These are phyloP conservation scores for Luehdorfia chinensis DNA, from an alignment of 1,140 invertebrate genomes.

Conservation along the genomic window DNA sequence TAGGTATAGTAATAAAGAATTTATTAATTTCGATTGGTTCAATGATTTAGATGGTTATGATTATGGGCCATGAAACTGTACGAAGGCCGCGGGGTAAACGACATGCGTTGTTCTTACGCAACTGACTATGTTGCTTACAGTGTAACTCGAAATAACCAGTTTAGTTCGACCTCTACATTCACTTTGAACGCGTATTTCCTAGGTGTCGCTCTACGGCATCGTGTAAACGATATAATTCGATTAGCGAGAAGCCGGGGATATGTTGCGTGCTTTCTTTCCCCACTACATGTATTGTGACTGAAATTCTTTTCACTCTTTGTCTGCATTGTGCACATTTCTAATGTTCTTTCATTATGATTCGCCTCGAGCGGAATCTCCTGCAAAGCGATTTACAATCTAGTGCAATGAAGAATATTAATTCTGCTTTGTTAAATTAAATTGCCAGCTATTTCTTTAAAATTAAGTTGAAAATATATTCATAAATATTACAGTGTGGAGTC, in stretches of 20 bases:
- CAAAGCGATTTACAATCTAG: constrained; percentile 24
- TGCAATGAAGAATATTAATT: too few relatives aligned
- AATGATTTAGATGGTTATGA: constrained; percentile 28
- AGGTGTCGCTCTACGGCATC: background rate
- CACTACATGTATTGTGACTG: constrained; percentile 2
- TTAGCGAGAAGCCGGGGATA: constrained; percentile 20
- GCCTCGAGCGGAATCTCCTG: too few relatives aligned
- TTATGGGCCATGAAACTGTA: constrained; percentile 44
- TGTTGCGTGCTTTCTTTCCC: constrained; percentile 11
- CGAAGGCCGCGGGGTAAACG: constrained; percentile 69
- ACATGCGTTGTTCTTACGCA: constrained; percentile 56
- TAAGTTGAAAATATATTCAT: too few relatives aligned
- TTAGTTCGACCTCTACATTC: constrained; percentile 28
- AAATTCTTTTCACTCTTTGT: constrained; percentile 9
- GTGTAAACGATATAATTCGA: constrained; percentile 25
- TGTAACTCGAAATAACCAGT: constrained; percentile 35
- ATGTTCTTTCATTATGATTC: background rate
- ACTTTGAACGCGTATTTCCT: constrained; percentile 21
- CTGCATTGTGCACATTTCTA: constrained; percentile 2
- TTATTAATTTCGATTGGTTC: constrained; percentile 25
- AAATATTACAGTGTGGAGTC: too few relatives aligned
- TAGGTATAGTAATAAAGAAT: constrained; percentile 8
- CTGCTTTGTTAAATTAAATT: too few relatives aligned
- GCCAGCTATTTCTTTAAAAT: too few relatives aligned
- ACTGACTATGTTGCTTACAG: constrained; percentile 25